These are phyloP conservation scores for Chaetogeoica ovagalla DNA, from an alignment of 2,888 invertebrate species.

Conservation along the genomic window DNA sequence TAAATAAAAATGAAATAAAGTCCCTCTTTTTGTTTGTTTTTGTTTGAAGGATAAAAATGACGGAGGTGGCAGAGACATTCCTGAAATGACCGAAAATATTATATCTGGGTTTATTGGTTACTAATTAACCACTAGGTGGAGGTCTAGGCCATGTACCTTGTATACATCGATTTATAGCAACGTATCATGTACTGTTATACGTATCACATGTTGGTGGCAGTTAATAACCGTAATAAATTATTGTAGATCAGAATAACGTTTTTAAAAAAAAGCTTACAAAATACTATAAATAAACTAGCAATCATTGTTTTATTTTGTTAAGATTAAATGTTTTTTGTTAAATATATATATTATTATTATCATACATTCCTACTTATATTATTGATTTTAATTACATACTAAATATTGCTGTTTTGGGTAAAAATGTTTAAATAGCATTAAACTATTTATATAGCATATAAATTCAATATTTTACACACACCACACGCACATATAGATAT, in stretches of 20 bases:
- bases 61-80: slow-evolving; percentile 52
- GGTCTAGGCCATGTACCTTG: slow-evolving; percentile 11
- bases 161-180: slow-evolving; percentile 44
- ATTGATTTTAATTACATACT: slow-evolving; percentile 35
- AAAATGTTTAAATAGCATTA: slow-evolving; percentile 14
- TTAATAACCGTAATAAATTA: slow-evolving; percentile 18
- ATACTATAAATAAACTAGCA: slow-evolving; percentile 26
- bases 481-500: background rate
- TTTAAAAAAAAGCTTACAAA: slow-evolving; percentile 41
- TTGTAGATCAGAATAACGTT: slow-evolving; percentile 40
- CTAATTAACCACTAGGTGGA: too few relatives aligned
- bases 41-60: slow-evolving; percentile 51
- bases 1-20: slow-evolving; percentile 46
- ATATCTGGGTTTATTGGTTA: slow-evolving; percentile 44
- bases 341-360: slow-evolving; percentile 7
- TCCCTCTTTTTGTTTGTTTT: slow-evolving; percentile 53
- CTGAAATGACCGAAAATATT: slow-evolving; percentile 37
- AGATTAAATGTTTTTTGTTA: slow-evolving; percentile 36
- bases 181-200: slow-evolving; percentile 45
- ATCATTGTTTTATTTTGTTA: slow-evolving; percentile 48
- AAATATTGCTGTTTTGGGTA: slow-evolving; percentile 14
- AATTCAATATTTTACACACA: slow-evolving; percentile 36
- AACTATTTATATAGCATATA: slow-evolving; percentile 14
- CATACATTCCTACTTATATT: slow-evolving; percentile 46
- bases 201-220: slow-evolving; percentile 50